Evolutionary conservation across 2,888 invertebrate species (phyloP), one percentile per base, ranked within the genome.

Genomic region (Campoletis raptor): DNA sequence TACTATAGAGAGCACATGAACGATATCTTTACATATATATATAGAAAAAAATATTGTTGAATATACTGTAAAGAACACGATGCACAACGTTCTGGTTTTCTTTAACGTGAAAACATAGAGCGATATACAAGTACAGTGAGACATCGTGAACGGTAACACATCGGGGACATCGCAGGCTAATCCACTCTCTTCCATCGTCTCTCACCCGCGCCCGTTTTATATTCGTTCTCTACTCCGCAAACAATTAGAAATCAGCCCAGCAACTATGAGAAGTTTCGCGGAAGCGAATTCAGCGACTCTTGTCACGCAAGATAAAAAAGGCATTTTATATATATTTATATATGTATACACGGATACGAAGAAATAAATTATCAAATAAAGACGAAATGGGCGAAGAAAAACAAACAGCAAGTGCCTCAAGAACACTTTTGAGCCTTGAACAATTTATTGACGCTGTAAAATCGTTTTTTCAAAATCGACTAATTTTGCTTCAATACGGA

Each of bases 161-260:
- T 86, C 84, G 84, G 79, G 81, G 84, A 84, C 86, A 82, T 82
- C 70, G 81, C 79, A 54, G 48, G 81, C 72, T 77, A 77, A 61
- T 61, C 77, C 73, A 54, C 57, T 82, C 79, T 57, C 70, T 37
- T 42, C n/a, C 66, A 40, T 12, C 66, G 48, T 66, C 40, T 81
- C 66, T 66, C 30, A 5, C 52, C 61, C 64, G 64, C 78, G 40
- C 42, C n/a, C 67, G 18, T 24, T 84, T 72, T 37, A 74, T 70
- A 74, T 74, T 79, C 74, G 64, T 76, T 70, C 76, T 84, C 74
- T 70, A 69, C 61, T 67, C 30, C 42, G n/a, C 45, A 24, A 81
- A 78, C 79, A 84, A 86, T 84, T 86, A 84, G 86, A 86, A 86
- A 86, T 86, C 81, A 64, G 70, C 81, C 81, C 61, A 54, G 77